phyloP scores from a whole-genome alignment of 2,888 invertebrate species.

The Eupithecia centaureata region DNA sequence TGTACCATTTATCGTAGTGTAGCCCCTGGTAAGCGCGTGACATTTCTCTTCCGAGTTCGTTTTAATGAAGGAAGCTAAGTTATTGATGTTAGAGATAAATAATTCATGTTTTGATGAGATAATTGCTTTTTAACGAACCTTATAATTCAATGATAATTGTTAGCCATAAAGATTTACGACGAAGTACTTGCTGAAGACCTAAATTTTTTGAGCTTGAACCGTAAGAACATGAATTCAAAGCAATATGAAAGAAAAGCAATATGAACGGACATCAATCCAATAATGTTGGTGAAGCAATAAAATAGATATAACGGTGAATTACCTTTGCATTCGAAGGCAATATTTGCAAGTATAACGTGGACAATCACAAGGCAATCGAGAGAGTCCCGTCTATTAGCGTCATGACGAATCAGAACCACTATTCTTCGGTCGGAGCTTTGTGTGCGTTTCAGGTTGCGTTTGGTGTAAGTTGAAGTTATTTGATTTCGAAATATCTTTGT shows the following conservation, averaged over 20 bases:
- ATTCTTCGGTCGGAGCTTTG: slow-evolving; percentile 53
- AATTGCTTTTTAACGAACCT: slow-evolving; percentile 11
- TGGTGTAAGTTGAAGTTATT: slow-evolving; percentile 46
- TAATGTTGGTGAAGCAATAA: slow-evolving; percentile 19
- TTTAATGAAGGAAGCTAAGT: slow-evolving; percentile 36
- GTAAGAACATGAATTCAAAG: background rate
- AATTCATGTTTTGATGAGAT: slow-evolving; percentile 13
- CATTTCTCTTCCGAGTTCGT: slow-evolving; percentile 36
- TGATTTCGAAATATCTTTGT: slow-evolving; percentile 14
- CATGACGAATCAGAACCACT: slow-evolving; percentile 69
- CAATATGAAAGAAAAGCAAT: no score
- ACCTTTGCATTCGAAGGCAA: slow-evolving; percentile 52
- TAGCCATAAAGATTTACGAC: background rate
- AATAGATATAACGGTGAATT: slow-evolving; percentile 38
- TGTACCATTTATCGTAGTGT: slow-evolving; percentile 43
- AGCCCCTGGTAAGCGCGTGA: slow-evolving; percentile 40
- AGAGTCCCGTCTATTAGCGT: slow-evolving; percentile 59
- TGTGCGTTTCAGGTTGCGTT: slow-evolving; percentile 48
- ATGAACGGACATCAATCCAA: background rate
- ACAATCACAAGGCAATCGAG: slow-evolving; percentile 57
- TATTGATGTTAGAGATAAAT: slow-evolving; percentile 35
- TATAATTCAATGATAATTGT: background rate
- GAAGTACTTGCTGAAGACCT: background rate
- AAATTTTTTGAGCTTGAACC: background rate
- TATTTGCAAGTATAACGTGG: slow-evolving; percentile 59